Conservation (phyloP, 2,888 invertebrate genomes). For the Apomyelois bistriatella region DNA sequence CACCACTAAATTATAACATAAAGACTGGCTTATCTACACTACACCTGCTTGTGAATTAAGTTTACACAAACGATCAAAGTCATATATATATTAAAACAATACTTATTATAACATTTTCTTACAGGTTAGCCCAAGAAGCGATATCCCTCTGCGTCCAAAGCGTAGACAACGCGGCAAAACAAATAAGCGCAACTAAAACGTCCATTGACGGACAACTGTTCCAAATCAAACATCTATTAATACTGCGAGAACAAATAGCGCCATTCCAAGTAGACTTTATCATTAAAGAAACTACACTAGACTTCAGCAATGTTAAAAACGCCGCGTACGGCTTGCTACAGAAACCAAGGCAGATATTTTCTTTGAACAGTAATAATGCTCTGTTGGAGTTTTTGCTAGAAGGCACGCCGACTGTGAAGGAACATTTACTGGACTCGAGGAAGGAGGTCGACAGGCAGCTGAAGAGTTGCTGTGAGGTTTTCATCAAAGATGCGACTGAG, state of each 20-base stretch:
- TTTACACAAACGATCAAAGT: no score
- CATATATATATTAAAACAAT: no score
- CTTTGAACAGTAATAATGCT: slow-evolving; percentile 92
- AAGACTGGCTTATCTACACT: no score
- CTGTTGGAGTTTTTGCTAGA: slow-evolving; percentile 94
- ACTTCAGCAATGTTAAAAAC: slow-evolving; percentile 95
- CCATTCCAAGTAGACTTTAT: slow-evolving; percentile 98
- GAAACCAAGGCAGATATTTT: slow-evolving; percentile 92
- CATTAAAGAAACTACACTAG: slow-evolving; percentile 94
- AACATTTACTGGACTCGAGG: slow-evolving; percentile 95
- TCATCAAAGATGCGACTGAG: slow-evolving; percentile 89
- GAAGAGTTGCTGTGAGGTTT: slow-evolving; percentile 92
- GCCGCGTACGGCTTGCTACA: slow-evolving; percentile 88
- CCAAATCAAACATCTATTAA: slow-evolving; percentile 97
- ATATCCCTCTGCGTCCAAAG: slow-evolving; percentile 95
- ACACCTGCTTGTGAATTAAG: no score
- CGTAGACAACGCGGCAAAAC: slow-evolving; percentile 88
- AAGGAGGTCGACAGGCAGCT: slow-evolving; percentile 97
- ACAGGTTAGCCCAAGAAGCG: slow-evolving; percentile 93
- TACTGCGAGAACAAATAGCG: slow-evolving; percentile 97
- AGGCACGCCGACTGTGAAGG: slow-evolving; percentile 95
- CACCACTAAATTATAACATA: no score
- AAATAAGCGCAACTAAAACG: slow-evolving; percentile 88
- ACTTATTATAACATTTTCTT: background rate
- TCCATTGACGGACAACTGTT: slow-evolving; percentile 97